These are phyloP conservation scores for Hylaea fasciaria DNA, from an alignment of 2,888 invertebrate genomes.

Conservation along the genomic window DNA sequence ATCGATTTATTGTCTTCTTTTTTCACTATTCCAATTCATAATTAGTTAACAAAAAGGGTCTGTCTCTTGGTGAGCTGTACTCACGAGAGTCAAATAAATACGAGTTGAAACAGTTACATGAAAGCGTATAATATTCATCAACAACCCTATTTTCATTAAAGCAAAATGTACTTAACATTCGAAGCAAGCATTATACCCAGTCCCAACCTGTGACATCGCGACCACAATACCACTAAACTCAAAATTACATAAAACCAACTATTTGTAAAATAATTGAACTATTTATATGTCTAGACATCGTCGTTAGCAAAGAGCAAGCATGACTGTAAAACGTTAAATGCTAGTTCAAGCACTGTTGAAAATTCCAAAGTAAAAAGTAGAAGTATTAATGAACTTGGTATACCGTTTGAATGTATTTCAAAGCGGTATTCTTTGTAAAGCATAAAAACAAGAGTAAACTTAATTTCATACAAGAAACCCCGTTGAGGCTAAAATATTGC, in stretches of 20 bases:
- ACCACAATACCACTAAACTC: conserved; percentile 27
- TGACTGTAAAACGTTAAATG: conserved; percentile 25
- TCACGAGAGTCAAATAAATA: not conserved
- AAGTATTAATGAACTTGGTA: too few species aligned
- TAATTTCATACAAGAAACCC: too few species aligned
- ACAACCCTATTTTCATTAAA: not conserved
- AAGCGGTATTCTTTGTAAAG: too few species aligned
- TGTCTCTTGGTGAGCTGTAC: too few species aligned
- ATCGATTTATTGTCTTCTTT: too few species aligned
- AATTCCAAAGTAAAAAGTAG: conserved; percentile 3
- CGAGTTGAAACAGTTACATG: not conserved
- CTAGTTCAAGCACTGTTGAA: conserved; percentile 15
- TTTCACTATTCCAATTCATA: too few species aligned
- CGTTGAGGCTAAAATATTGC: too few species aligned
- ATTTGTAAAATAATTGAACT: conserved; percentile 33
- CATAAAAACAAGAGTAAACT: too few species aligned
- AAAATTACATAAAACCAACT: conserved; percentile 33
- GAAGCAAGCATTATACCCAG: conserved; percentile 26
- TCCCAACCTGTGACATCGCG: conserved; percentile 38
- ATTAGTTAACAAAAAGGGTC: too few species aligned
- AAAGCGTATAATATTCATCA: not conserved
- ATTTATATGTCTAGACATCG: conserved; percentile 42
- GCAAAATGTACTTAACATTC: conserved; percentile 18
- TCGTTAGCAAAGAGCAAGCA: conserved; percentile 31
- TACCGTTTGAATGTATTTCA: too few species aligned